These are phyloP conservation scores for Anguilla pacifica DNA, from an alignment of 2,797 vertebrate species.

Conservation along the genomic window DNA sequence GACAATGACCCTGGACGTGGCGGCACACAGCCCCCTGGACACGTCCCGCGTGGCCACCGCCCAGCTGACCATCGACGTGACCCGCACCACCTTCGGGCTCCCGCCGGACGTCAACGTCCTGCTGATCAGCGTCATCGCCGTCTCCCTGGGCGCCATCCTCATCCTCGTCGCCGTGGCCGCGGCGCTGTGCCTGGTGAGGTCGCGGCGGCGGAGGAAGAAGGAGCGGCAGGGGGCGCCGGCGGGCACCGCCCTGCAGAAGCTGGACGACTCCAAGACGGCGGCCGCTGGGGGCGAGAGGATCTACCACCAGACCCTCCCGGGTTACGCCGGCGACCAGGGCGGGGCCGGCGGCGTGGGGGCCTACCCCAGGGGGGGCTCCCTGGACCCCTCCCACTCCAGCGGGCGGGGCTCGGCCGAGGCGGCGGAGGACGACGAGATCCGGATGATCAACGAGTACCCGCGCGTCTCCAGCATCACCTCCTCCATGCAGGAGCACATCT, in stretches of 20 bases:
- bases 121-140: constrained; percentile 86
- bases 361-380: constrained; percentile 89
- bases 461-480: constrained; percentile 92
- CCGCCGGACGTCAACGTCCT: constrained; percentile 86
- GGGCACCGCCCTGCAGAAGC: constrained; percentile 84
- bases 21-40: constrained; percentile 86
- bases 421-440: constrained; percentile 95
- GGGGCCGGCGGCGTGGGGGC: constrained; percentile 69
- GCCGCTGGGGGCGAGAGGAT: constrained; percentile 75
- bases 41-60: constrained; percentile 80
- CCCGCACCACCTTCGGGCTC: constrained; percentile 90
- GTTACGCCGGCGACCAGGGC: constrained; percentile 78
- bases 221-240: constrained; percentile 70
- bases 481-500: constrained; percentile 93
- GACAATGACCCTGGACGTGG: constrained; percentile 85
- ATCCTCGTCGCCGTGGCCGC: constrained; percentile 89
- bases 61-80: constrained; percentile 85
- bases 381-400: constrained; percentile 97
- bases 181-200: constrained; percentile 86
- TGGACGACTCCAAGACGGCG: constrained; percentile 79
- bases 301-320: constrained; percentile 92
- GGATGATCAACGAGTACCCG: constrained; percentile 98
- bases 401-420: constrained; percentile 93
- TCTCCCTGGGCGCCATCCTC: constrained; percentile 87
- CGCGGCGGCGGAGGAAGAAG: constrained; percentile 77